Evolutionary conservation across 2,113 vertebrate genomes (phyloP).

Genomic region (Phocoena phocoena): DNA sequence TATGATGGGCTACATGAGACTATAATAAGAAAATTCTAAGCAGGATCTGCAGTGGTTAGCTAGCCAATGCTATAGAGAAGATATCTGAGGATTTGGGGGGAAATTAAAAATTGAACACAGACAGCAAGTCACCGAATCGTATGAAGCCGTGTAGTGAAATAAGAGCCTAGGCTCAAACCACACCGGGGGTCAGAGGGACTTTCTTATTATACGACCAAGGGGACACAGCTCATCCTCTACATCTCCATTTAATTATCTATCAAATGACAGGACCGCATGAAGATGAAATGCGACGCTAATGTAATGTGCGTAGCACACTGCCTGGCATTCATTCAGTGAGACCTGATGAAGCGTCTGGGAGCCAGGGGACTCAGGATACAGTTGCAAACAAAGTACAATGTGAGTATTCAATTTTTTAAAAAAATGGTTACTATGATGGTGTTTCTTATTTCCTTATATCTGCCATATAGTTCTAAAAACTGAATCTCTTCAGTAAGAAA

Average conservation of each 20-base stretch:
- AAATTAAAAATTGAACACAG: not conserved
- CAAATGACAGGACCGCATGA: not conserved
- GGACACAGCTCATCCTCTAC: not conserved
- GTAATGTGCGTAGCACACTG: not conserved
- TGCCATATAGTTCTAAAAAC: not conserved
- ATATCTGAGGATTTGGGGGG: not conserved
- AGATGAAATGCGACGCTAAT: not conserved
- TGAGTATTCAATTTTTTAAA: not conserved
- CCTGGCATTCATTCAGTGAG: not conserved
- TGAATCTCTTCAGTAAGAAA: not conserved
- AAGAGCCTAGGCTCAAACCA: not conserved
- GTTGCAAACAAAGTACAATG: not conserved
- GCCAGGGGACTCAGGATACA: not conserved
- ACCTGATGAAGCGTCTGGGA: not conserved
- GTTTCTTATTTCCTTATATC: not conserved
- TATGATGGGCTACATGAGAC: not conserved
- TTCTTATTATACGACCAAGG: not conserved
- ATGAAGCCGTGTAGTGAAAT: not conserved
- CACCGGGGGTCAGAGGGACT: not conserved
- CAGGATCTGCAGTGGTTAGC: not conserved
- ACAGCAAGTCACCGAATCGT: not conserved
- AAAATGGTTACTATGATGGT: not conserved
- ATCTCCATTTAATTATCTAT: not conserved
- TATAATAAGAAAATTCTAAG: not conserved
- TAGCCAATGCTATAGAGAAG: not conserved